Evolutionary conservation across 2,113 vertebrate genomes (phyloP).

Genomic region (Lontra canadensis): DNA sequence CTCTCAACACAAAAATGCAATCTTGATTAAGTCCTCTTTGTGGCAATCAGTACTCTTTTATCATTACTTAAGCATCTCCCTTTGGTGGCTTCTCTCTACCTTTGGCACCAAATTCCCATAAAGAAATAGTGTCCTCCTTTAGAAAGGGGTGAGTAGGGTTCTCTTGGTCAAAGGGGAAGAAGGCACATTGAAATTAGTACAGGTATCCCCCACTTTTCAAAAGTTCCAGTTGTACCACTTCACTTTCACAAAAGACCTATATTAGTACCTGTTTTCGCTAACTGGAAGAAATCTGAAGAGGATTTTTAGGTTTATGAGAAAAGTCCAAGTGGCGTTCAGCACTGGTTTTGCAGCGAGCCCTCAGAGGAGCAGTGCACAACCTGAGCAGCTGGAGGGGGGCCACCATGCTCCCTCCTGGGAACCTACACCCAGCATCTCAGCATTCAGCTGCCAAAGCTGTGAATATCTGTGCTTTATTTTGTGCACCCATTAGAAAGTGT

Average conservation of each 20-base stretch:
- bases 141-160: background rate
- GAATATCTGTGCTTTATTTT: background rate
- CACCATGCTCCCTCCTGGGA: background rate
- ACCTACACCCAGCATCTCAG: background rate
- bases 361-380: background rate
- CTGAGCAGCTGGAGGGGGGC: background rate
- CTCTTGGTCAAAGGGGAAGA: background rate
- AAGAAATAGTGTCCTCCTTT: constrained; percentile 12
- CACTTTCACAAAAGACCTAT: background rate
- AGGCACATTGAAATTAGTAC: background rate
- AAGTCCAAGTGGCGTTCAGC: background rate
- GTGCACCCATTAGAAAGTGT: background rate
- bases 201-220: background rate
- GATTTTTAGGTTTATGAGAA: background rate
- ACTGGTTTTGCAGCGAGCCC: background rate
- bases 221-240: background rate
- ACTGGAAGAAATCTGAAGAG: background rate
- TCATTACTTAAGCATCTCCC: background rate
- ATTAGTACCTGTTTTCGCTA: background rate
- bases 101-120: background rate
- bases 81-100: background rate
- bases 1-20: background rate
- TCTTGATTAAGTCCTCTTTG: background rate
- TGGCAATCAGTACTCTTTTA: background rate
- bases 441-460: background rate